A percentile compares a stretch with the other conserved stretches of the same genome.
Conservation (phyloP, 2,888 invertebrate species). For the Actias luna region DNA sequence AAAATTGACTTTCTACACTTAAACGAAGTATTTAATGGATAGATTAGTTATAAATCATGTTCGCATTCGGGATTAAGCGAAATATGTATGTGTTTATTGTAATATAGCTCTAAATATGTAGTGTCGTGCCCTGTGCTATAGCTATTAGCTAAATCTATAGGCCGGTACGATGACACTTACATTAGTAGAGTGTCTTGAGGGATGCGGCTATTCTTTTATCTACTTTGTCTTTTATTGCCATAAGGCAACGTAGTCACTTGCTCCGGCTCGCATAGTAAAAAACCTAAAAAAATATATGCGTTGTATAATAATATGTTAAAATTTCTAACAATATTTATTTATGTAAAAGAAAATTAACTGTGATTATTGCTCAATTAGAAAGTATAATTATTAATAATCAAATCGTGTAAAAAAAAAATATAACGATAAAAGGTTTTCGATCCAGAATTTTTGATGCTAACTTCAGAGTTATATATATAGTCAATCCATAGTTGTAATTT, state of each 20-base stretch:
- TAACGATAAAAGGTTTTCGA: no score
- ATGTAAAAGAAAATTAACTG: no score
- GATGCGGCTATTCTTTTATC: neutral
- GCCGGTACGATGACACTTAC: neutral
- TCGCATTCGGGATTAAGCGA: neutral
- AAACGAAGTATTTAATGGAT: constrained; percentile 15
- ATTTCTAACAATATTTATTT: no score
- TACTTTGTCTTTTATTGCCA: no score
- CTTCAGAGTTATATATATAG: no score
- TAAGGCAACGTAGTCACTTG: neutral
- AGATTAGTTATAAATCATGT: constrained; percentile 4
- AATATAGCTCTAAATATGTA: neutral
- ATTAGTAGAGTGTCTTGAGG: neutral
- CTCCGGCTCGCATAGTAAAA: neutral
- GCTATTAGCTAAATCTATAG: no score
- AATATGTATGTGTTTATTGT: neutral
- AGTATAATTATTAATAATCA: no score
- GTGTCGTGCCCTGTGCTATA: neutral
- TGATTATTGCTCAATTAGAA: no score
- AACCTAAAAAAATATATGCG: neutral
- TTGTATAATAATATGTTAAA: no score
- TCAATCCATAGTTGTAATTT: no score
- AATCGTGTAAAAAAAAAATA: no score
- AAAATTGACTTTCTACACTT: constrained; percentile 61
- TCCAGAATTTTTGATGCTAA: no score